Base-by-base conservation (phyloP, 1,140 invertebrate species). In the Rhyzopertha dominica region DNA sequence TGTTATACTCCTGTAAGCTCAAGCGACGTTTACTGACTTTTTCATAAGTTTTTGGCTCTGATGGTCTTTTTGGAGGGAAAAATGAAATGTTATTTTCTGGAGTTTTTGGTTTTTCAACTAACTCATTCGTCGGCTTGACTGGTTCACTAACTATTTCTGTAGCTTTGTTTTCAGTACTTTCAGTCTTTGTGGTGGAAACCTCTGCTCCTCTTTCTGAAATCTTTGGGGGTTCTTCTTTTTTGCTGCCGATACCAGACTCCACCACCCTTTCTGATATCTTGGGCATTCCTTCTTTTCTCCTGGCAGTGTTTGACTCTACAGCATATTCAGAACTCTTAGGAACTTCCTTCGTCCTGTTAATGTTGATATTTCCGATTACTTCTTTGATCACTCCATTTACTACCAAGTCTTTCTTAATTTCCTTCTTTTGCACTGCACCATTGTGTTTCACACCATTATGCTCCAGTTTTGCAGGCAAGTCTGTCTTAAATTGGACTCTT, bases 1-100 rank as follows among this genome's bases (percentile, higher is more conserved):
- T 36, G 12, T 48, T 48, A 13, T 48, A 48, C 13, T 48, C 46
- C 18, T 48, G n/a, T 3, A 48, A 24, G 19, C 46, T 48, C 18
- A 48, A 34, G 17, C 46, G 30, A 2, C 31, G 5, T 14, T 30
- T 42, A 19, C 17, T 32, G 4, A 29, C 7, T 4, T 24, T 26
- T 26, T 26, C 24, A n/a, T 26, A 26, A 7, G 24, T 7, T 8
- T 26, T 26, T 26, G 7, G 24, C 24, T 8, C 24, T n/a, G 25
- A 26, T 26, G 25, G 8, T 26, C 25, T 8, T 26, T n/a, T n/a
- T 26, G 25, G 8, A 26, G 8, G n/a, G 25, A n/a, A n/a, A 26
- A n/a, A 8, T n/a, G 25, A 26, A n/a, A n/a, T n/a, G n/a, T n/a
- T 26, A n/a, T 26, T 26, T 8, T 8, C 25, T 26, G 25, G 25